Evolutionary conservation across 1,140 invertebrate species (phyloP), one percentile per base, ranked within the genome.

Genomic region (Babylonia areolata): DNA sequence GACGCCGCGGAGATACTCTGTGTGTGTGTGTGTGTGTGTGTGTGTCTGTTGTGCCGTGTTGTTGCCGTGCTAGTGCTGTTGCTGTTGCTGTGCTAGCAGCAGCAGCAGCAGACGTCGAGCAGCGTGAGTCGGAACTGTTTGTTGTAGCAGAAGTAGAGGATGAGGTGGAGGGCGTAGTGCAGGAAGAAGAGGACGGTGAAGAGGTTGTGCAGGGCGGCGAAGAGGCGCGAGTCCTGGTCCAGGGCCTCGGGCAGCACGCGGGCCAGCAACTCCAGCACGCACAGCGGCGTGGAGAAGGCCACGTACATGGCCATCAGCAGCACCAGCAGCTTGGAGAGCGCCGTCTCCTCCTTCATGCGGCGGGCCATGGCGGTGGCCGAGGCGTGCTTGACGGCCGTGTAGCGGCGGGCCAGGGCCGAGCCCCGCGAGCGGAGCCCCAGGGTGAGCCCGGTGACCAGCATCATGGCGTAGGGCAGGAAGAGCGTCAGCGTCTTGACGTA

Each of bases 121-220:
- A 93, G 84, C 6, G 92, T 92, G 3, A 91, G 71, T 17, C 93
- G 80, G 86, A 91, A 94, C 64, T 90, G 91, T 82, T 92, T 92
- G 87, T 92, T 90, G 87, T 91, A 94, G 81, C 90, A 91, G 86
- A 92, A 92, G 86, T 91, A 93, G 15, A 94, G 86, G 40, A 92
- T 91, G 54, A 93, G 91, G 71, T 92, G 90, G 20, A 93, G 86
- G 28, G 90, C 89, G 75, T 91, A 92, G 81, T 91, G 90, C 51
- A 93, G 88, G 87, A 92, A 91, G 84, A 92, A 94, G 75, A 90
- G 81, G 35, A 93, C 82, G 15, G 90, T 90, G 81, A 92, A 92
- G 42, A 93, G 86, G 80, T 92, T 92, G 86, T 90, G 86, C 39
- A 94, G 64, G 58, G 90, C 91, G 40, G 89, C 88, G 78, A 89